phyloP scores from a whole-genome alignment of 2,113 vertebrate genomes.

The Lophius piscatorius region DNA sequence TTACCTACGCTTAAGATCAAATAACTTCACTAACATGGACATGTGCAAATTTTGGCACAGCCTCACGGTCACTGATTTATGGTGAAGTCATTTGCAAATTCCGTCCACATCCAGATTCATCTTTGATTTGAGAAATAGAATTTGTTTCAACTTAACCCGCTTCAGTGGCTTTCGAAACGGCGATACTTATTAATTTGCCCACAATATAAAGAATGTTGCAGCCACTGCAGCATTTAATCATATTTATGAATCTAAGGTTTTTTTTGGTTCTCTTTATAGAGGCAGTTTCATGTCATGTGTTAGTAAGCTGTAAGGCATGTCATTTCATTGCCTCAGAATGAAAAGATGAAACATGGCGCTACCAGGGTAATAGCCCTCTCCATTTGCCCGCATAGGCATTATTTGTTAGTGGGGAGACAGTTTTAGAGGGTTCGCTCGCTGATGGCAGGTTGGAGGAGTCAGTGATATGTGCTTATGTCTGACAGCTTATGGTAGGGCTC shows the following conservation, averaged over 20 bases:
- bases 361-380: slow-evolving; percentile 56
- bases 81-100: too few species aligned
- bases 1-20: slow-evolving; percentile 56
- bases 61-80: slow-evolving; percentile 25
- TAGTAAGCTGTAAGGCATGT: slow-evolving; percentile 51
- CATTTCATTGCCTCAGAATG: slow-evolving; percentile 54
- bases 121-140: too few species aligned
- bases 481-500: slow-evolving; percentile 53
- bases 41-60: slow-evolving; percentile 25
- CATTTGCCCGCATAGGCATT: slow-evolving; percentile 64
- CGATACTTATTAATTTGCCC: slow-evolving; percentile 50
- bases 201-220: slow-evolving; percentile 41
- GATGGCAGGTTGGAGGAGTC: slow-evolving; percentile 53
- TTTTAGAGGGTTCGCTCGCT: slow-evolving; percentile 67
- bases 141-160: too few species aligned
- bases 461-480: slow-evolving; percentile 66
- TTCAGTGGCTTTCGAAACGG: too few species aligned
- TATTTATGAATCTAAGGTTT: slow-evolving; percentile 53
- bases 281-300: slow-evolving; percentile 49
- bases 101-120: too few species aligned
- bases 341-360: slow-evolving; percentile 70
- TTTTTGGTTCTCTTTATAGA: slow-evolving; percentile 27
- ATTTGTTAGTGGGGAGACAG: slow-evolving; percentile 71
- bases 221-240: slow-evolving; percentile 45
- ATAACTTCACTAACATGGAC: slow-evolving; percentile 48